These are phyloP conservation scores for Tenebrio molitor DNA, from an alignment of 1,140 invertebrate genomes.

Conservation along the genomic window DNA sequence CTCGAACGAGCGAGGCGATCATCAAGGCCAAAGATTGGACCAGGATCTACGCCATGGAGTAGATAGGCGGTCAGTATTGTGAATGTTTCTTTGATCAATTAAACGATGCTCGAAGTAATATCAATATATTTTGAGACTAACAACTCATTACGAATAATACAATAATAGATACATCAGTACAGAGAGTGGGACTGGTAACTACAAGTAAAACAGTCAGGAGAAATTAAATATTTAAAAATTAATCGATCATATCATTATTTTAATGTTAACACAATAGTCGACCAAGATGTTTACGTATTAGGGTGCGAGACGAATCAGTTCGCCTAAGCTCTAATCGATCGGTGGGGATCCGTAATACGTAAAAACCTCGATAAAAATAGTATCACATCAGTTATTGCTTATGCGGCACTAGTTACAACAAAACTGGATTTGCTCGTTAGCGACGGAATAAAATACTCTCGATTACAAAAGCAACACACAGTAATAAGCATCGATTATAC, in stretches of 20 bases:
- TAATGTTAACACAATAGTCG: slow-evolving; percentile 35
- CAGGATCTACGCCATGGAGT: slow-evolving; percentile 73
- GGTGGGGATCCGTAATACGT: slow-evolving; percentile 19
- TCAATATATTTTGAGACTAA: slow-evolving; percentile 41
- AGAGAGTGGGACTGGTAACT: slow-evolving; percentile 54
- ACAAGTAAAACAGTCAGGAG: slow-evolving; percentile 55
- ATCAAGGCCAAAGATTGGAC: slow-evolving; percentile 84
- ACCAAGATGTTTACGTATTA: slow-evolving; percentile 40
- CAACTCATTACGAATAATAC: slow-evolving; percentile 33
- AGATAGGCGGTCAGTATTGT: slow-evolving; percentile 5
- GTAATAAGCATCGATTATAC: slow-evolving; percentile 13
- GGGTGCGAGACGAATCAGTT: neutral
- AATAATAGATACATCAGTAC: slow-evolving; percentile 53
- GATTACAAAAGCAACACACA: slow-evolving; percentile 7
- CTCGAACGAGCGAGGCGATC: slow-evolving; percentile 81
- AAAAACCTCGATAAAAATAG: slow-evolving; percentile 45
- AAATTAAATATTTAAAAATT: slow-evolving; percentile 47
- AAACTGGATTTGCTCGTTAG: slow-evolving; percentile 8
- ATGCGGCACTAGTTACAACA: slow-evolving; percentile 38
- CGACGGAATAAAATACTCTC: neutral
- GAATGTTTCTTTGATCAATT: slow-evolving; percentile 4
- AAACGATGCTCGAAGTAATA: slow-evolving; percentile 23
- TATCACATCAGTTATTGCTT: slow-evolving; percentile 57
- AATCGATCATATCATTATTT: slow-evolving; percentile 33
- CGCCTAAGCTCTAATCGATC: neutral